phyloP scores from a whole-genome alignment of 2,888 invertebrate species.

The Tetranychus truncatus region DNA sequence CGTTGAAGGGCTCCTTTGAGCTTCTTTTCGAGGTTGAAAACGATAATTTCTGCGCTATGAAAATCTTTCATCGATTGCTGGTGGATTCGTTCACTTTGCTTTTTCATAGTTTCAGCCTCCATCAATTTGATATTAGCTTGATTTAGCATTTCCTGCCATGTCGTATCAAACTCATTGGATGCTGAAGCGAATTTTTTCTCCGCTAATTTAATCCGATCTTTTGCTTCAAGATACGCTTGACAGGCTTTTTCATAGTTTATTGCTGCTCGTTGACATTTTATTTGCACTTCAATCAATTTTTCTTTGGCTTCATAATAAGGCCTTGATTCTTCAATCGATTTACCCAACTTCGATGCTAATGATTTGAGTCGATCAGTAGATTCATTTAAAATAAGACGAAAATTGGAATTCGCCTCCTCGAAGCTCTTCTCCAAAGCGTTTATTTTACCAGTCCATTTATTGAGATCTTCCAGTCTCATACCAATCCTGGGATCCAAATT shows the following conservation, averaged over 20 bases:
- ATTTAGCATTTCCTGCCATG: slow-evolving; percentile 23
- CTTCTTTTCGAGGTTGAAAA: slow-evolving; percentile 13
- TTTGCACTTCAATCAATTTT: slow-evolving; percentile 14
- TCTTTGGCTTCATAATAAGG: slow-evolving; percentile 21
- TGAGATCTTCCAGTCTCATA: slow-evolving; percentile 20
- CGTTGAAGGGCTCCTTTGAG: slow-evolving; percentile 18
- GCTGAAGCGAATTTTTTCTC: slow-evolving; percentile 18
- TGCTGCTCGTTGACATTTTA: slow-evolving; percentile 20
- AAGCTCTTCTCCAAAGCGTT: slow-evolving; percentile 21
- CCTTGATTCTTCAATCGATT: slow-evolving; percentile 11
- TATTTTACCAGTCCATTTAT: slow-evolving; percentile 19
- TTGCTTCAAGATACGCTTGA: slow-evolving; percentile 18
- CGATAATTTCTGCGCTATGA: slow-evolving; percentile 12
- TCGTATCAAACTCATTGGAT: slow-evolving; percentile 17
- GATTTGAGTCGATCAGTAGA: slow-evolving; percentile 6
- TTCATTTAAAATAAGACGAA: slow-evolving; percentile 11
- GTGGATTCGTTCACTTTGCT: slow-evolving; percentile 18
- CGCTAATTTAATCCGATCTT: slow-evolving; percentile 17
- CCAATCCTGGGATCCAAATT: slow-evolving; percentile 20
- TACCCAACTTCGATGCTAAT: slow-evolving; percentile 3
- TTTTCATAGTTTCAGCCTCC: slow-evolving; percentile 20
- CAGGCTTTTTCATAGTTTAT: slow-evolving; percentile 19
- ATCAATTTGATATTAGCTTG: slow-evolving; percentile 19
- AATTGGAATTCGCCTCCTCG: slow-evolving; percentile 16
- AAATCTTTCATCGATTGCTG: slow-evolving; percentile 16